Evolutionary conservation across 2,888 invertebrate genomes (phyloP).

Genomic region (Pachymerium ferrugineum): DNA sequence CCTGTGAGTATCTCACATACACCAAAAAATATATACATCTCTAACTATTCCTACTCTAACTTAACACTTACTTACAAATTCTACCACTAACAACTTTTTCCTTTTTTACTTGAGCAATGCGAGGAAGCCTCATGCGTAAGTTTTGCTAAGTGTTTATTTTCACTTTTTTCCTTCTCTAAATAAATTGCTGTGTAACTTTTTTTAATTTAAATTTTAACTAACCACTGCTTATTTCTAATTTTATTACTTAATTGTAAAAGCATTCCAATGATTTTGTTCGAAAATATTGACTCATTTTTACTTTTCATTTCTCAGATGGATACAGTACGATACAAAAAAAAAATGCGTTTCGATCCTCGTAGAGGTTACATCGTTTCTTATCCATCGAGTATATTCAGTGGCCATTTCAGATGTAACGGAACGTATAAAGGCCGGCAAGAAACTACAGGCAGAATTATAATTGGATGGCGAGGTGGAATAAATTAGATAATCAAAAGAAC

Average conservation of each 20-base stretch:
- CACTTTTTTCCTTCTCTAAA: too few species aligned
- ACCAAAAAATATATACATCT: too few species aligned
- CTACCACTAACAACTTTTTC: background rate
- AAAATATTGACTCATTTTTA: too few species aligned
- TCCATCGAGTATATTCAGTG: background rate
- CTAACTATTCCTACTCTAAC: background rate
- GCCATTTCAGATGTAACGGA: background rate
- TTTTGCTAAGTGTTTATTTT: background rate
- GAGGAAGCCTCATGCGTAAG: background rate
- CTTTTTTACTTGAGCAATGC: background rate
- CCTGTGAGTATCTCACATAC: too few species aligned
- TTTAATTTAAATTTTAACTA: too few species aligned
- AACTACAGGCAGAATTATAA: background rate
- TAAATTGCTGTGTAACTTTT: too few species aligned
- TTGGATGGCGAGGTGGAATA: background rate
- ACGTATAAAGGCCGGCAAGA: background rate
- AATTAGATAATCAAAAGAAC: background rate
- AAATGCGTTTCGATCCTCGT: background rate
- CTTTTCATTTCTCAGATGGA: background rate
- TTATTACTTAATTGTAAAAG: too few species aligned
- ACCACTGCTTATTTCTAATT: too few species aligned
- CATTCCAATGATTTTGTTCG: background rate
- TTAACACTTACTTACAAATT: background rate
- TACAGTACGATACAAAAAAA: background rate
- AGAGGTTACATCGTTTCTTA: conserved; percentile 13